These are phyloP conservation scores for Oeneis ivallda DNA, from an alignment of 2,888 invertebrate species.

Conservation along the genomic window DNA sequence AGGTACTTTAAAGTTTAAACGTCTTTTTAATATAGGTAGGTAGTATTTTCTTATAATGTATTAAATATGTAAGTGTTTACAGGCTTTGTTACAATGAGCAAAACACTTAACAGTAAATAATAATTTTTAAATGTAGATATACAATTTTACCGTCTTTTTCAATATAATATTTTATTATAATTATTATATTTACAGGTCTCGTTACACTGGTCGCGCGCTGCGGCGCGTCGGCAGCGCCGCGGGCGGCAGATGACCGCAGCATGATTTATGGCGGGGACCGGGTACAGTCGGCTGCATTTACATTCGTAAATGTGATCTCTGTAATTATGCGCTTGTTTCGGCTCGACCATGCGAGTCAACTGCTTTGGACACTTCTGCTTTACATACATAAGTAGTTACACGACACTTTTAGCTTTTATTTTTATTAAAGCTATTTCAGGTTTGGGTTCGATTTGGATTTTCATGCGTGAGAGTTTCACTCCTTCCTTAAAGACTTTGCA, in stretches of 20 bases:
- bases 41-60: too few relatives aligned
- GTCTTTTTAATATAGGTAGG: too few relatives aligned
- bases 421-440: too few relatives aligned
- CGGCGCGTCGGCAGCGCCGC: conserved; percentile 66
- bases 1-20: too few relatives aligned
- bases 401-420: too few relatives aligned
- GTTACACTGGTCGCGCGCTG: conserved; percentile 50
- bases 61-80: too few relatives aligned
- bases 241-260: conserved; percentile 79
- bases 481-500: too few relatives aligned
- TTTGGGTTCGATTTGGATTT: too few relatives aligned
- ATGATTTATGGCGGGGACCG: conserved; percentile 67
- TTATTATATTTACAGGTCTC: conserved; percentile 35
- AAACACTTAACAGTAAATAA: background rate
- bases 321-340: conserved; percentile 74
- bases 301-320: conserved; percentile 76
- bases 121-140: background rate
- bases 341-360: conserved; percentile 43
- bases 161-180: conserved; percentile 1
- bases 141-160: background rate
- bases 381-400: background rate
- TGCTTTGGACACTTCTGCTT: conserved; percentile 39
- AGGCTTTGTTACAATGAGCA: too few relatives aligned
- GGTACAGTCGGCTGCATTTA: conserved; percentile 63
- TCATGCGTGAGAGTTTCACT: too few relatives aligned